These are phyloP conservation scores for Ichneumoninae sp. DNA, from an alignment of 2,888 invertebrate species.

Conservation along the genomic window DNA sequence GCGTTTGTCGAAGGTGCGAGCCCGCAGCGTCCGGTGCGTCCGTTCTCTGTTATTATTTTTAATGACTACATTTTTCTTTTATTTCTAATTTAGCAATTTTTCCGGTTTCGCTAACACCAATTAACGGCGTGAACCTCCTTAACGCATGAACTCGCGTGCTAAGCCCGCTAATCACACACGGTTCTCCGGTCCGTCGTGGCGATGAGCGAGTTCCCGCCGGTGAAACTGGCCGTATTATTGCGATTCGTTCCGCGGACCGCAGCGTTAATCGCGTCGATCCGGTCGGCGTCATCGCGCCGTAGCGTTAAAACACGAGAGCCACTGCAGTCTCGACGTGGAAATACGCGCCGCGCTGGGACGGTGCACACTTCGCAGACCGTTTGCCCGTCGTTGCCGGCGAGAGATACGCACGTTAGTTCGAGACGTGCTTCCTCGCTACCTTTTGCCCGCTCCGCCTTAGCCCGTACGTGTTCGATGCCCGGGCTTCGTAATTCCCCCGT, in stretches of 20 bases:
- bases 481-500: constrained; percentile 52
- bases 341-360: constrained; percentile 11
- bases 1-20: no score
- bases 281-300: background rate
- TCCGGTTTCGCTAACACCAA: background rate
- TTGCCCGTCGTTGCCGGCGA: constrained; percentile 63
- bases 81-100: no score
- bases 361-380: constrained; percentile 24
- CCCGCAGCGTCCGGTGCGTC: no score
- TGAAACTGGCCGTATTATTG: constrained; percentile 10
- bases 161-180: background rate
- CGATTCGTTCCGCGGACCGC: background rate
- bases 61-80: no score
- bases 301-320: background rate
- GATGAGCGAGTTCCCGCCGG: background rate
- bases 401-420: constrained; percentile 69
- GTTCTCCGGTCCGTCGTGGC: background rate
- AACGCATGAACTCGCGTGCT: background rate
- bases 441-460: constrained; percentile 4
- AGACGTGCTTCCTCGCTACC: constrained; percentile 58
- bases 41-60: no score
- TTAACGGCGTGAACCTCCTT: background rate
- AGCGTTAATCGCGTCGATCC: constrained; percentile 1
- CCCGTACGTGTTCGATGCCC: constrained; percentile 47
- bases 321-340: constrained; percentile 10